phyloP scores from a whole-genome alignment of 2,888 invertebrate genomes.

The Pyrrhosoma nymphula region DNA sequence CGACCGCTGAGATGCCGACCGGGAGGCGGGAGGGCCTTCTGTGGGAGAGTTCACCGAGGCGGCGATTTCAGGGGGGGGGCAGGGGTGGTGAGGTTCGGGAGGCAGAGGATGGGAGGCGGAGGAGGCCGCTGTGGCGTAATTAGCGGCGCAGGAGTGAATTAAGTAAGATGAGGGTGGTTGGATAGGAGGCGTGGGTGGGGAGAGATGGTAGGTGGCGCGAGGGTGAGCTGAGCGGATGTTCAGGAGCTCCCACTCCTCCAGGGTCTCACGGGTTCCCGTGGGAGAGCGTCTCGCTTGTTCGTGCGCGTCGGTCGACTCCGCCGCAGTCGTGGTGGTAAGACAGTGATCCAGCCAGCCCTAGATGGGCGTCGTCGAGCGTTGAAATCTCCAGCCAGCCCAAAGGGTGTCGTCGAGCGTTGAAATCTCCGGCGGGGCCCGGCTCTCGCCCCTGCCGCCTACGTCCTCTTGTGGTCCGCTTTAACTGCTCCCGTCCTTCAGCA shows the following conservation, averaged over 20 bases:
- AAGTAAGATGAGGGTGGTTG: slow-evolving; percentile 34
- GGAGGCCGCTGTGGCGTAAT: slow-evolving; percentile 17
- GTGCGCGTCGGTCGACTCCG: background rate
- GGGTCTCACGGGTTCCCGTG: slow-evolving; percentile 46
- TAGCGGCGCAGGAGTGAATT: slow-evolving; percentile 56
- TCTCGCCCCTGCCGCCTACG: too few species aligned
- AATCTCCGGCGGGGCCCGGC: background rate
- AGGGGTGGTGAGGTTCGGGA: background rate
- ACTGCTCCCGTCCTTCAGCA: background rate
- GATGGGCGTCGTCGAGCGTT: background rate
- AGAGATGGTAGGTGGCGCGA: background rate
- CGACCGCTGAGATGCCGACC: background rate
- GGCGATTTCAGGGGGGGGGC: background rate
- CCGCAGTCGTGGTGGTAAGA: too few species aligned
- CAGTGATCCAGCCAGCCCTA: too few species aligned
- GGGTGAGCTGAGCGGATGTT: too few species aligned
- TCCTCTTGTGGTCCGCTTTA: background rate
- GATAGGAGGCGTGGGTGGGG: background rate
- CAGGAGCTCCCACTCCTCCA: background rate
- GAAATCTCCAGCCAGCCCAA: background rate
- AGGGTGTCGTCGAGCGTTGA: background rate
- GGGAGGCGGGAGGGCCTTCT: too few species aligned
- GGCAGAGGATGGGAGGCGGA: background rate
- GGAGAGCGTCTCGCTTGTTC: slow-evolving; percentile 37
- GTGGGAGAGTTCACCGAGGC: slow-evolving; percentile 20